Percentiles rank a stretch among this genome's conserved stretches.
These are phyloP conservation scores for Melanaphis sacchari DNA, from an alignment of 1,140 invertebrate genomes.

Conservation along the genomic window DNA sequence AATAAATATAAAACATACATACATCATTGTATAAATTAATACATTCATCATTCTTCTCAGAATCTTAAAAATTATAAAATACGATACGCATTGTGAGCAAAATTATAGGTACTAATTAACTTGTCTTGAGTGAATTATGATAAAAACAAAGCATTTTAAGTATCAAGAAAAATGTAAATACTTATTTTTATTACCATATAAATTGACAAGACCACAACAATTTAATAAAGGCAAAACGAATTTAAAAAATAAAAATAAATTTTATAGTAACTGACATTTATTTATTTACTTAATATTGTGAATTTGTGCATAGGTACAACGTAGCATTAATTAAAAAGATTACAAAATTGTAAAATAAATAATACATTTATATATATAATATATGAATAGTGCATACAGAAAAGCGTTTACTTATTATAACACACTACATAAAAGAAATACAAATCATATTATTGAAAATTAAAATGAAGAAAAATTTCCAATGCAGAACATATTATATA, in stretches of 20 bases:
- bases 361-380: neutral
- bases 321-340: neutral
- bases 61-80: neutral
- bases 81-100: neutral
- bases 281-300: too few relatives aligned
- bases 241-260: neutral
- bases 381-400: neutral
- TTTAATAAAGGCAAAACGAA: neutral
- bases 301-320: neutral
- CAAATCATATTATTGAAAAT: neutral
- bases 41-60: neutral
- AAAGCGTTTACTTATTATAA: neutral
- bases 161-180: conserved; percentile 32
- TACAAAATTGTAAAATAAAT: neutral
- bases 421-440: neutral
- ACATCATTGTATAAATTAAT: neutral
- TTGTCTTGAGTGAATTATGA: neutral
- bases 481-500: neutral
- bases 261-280: neutral
- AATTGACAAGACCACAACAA: neutral
- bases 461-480: neutral
- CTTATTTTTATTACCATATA: conserved; percentile 31
- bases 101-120: conserved; percentile 39
- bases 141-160: conserved; percentile 16
- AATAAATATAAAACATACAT: too few relatives aligned